Evolutionary conservation across 2,888 invertebrate genomes (phyloP), one percentile per base, ranked within the genome.

Genomic region (Kuschelorhynchus macadamiae): DNA sequence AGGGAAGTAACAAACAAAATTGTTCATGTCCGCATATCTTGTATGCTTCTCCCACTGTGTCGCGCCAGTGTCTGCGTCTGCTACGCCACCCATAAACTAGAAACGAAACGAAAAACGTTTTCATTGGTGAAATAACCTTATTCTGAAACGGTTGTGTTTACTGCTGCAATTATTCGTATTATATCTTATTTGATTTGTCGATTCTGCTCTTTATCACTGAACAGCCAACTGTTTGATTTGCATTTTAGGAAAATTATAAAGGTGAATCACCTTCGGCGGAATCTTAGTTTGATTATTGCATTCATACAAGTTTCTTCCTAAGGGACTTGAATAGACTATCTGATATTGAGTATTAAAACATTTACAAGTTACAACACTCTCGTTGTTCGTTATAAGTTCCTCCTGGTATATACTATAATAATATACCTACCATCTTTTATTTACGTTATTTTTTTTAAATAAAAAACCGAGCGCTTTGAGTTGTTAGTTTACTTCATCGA

Each of bases 41-140:
- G 32, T 32, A n/a, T n/a, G n/a, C n/a, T n/a, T 25, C 7, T 25
- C 25, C 25, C 25, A 25, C 25, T 25, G 25, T 25, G 25, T 25
- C 25, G 25, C 25, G 25, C 25, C 25, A 25, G 25, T 3, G 25
- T 7, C 3, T 3, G 25, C 25, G 25, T 25, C 25, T 25, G 4
- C 7, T 25, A 3, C 7, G 25, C 25, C 7, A 25, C 3, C 3
- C 7, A 25, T 25, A 25, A 25, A 25, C 4, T 36, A 39, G 41
- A 42, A n/a, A n/a, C n/a, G 41, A 42, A 41, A 18, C 21, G n/a
- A 1, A 32, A 1, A 9, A 20, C 36, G 25, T 59, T 20, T 25
- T 62, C 68, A 68, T 68, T 68, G 47, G 50, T 57, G 20, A 39
- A 30, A 16, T 46, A 46, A 33, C 46, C 21, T 57, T 39, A 32